Percentiles rank a stretch among this genome's conserved stretches.
Conservation (phyloP, 2,888 invertebrate genomes). For the Polylopha cassiicola region DNA sequence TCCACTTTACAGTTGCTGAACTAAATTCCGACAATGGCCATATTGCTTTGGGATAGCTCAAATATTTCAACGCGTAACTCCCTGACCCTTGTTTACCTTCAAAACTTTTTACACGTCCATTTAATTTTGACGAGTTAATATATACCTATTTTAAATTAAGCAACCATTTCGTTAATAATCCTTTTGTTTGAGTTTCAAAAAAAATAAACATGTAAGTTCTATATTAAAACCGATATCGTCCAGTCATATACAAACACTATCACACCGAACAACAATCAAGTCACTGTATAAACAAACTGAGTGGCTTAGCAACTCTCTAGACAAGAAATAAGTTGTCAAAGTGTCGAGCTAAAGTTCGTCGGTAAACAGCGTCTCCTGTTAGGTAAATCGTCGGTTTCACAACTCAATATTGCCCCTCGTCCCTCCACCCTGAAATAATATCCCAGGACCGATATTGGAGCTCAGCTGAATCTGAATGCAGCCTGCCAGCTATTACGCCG, state of each 20-base stretch:
- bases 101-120: conserved; percentile 33
- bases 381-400: conserved; percentile 73
- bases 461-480: conserved; percentile 62
- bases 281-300: conserved; percentile 58
- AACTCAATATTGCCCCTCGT: conserved; percentile 67
- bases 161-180: not conserved
- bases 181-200: conserved; percentile 30
- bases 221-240: conserved; percentile 20
- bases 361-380: conserved; percentile 65
- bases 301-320: conserved; percentile 63
- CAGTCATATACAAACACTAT: conserved; percentile 38
- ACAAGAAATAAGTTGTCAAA: conserved; percentile 77
- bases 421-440: conserved; percentile 66
- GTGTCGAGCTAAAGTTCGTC: conserved; percentile 70
- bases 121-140: conserved; percentile 24
- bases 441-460: conserved; percentile 63
- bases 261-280: conserved; percentile 52
- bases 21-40: conserved; percentile 60
- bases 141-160: not conserved
- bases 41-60: conserved; percentile 48
- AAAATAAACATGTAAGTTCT: not conserved
- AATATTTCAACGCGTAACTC: conserved; percentile 43
- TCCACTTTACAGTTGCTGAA: conserved; percentile 61
- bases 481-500: conserved; percentile 47
- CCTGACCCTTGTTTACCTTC: conserved; percentile 34